phyloP scores from a whole-genome alignment of 2,113 vertebrate species.

The Aspidoscelis tigris region DNA sequence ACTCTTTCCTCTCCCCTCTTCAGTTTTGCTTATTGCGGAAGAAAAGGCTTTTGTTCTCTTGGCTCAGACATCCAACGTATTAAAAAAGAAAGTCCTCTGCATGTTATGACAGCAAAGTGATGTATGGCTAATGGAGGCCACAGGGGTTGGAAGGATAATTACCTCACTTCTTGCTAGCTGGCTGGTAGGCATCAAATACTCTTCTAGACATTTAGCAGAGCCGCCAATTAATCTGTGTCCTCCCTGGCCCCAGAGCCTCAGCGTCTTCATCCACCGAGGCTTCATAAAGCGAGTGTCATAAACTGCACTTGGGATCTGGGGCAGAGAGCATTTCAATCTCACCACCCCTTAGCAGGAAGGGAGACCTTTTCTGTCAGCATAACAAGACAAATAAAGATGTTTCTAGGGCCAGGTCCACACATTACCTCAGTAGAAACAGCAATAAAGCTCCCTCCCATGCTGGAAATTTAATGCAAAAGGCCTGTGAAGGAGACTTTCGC shows the following conservation, averaged over 20 bases:
- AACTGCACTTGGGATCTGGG: not conserved
- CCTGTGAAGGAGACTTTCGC: not conserved
- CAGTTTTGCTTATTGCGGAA: not conserved
- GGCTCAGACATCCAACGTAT: slow-evolving; percentile 6
- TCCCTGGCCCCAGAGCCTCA: not conserved
- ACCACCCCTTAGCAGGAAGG: not conserved
- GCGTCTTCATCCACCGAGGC: slow-evolving; percentile 1
- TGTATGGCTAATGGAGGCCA: slow-evolving; percentile 18
- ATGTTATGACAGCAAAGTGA: not conserved
- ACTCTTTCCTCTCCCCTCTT: not conserved
- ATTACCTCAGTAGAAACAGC: not conserved
- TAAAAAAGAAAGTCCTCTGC: not conserved
- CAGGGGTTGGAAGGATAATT: slow-evolving; percentile 24
- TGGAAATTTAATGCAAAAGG: not conserved
- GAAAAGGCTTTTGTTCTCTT: slow-evolving; percentile 8
- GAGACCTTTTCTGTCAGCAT: slow-evolving; percentile 7
- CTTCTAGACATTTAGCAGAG: slow-evolving; percentile 27
- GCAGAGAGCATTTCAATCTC: not conserved
- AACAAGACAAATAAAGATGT: slow-evolving; percentile 26
- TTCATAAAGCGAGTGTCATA: not conserved
- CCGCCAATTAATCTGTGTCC: slow-evolving; percentile 23
- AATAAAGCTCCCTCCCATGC: not conserved
- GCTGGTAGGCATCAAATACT: slow-evolving; percentile 3
- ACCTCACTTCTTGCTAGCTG: slow-evolving; percentile 13
- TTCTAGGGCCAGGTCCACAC: not conserved